Evolutionary conservation across 2,888 invertebrate genomes (phyloP).

Genomic region (Hedychridium roseum): DNA sequence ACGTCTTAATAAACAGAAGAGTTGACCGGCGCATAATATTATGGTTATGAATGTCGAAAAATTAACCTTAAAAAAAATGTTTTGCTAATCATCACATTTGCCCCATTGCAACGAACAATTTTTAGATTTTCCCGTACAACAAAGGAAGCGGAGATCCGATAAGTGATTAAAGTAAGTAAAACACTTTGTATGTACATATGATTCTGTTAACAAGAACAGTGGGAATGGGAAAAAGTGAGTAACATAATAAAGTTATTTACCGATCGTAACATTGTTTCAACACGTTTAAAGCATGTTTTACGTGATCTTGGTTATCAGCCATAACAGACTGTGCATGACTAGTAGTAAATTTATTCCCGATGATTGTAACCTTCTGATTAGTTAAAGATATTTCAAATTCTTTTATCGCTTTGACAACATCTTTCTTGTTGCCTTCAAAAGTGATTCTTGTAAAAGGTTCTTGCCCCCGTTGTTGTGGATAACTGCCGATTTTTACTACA

Average conservation of each 20-base stretch:
- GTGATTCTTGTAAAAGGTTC: slow-evolving; percentile 38
- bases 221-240: background rate
- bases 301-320: slow-evolving; percentile 35
- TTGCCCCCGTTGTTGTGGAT: slow-evolving; percentile 37
- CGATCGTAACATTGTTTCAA: slow-evolving; percentile 51
- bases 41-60: too few relatives aligned
- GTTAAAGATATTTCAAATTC: slow-evolving; percentile 35
- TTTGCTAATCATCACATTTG: too few relatives aligned
- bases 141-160: too few relatives aligned
- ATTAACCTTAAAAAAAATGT: too few relatives aligned
- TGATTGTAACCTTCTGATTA: slow-evolving; percentile 21
- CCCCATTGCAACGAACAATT: too few relatives aligned
- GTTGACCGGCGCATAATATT: too few relatives aligned
- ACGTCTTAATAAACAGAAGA: too few relatives aligned
- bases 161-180: too few relatives aligned
- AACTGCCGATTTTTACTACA: slow-evolving; percentile 48
- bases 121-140: too few relatives aligned
- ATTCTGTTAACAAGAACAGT: too few relatives aligned
- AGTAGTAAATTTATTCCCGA: slow-evolving; percentile 33
- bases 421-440: slow-evolving; percentile 39
- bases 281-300: slow-evolving; percentile 45
- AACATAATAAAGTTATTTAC: slow-evolving; percentile 35
- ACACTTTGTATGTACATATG: too few relatives aligned
- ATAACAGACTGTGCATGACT: slow-evolving; percentile 42
- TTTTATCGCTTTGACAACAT: slow-evolving; percentile 31